Percentiles rank a stretch among this genome's conserved stretches.
These are phyloP conservation scores for Dynastes maya DNA, from an alignment of 2,888 invertebrate genomes.

Conservation along the genomic window DNA sequence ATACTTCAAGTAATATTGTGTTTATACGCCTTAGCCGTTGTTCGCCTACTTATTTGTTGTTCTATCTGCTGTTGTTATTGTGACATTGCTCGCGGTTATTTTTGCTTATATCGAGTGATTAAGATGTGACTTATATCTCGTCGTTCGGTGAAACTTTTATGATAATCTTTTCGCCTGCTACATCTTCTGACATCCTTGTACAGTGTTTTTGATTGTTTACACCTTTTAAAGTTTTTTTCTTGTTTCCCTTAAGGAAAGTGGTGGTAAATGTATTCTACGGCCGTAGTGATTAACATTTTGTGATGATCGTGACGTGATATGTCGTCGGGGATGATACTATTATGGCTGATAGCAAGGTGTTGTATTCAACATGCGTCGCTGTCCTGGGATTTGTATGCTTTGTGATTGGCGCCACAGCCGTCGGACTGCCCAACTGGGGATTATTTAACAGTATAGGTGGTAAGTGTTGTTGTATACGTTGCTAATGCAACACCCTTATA, in stretches of 20 bases:
- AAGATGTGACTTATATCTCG: conserved; percentile 13
- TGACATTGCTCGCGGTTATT: conserved; percentile 19
- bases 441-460: conserved; percentile 76
- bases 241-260: not conserved
- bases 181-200: not conserved
- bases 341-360: conserved; percentile 78
- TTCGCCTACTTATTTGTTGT: not conserved
- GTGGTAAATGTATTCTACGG: not conserved
- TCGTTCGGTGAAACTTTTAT: not conserved
- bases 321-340: conserved; percentile 66
- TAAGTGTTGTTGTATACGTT: conserved; percentile 16
- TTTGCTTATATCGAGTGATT: not conserved
- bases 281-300: conserved; percentile 23
- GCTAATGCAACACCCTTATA: not conserved
- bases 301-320: conserved; percentile 58
- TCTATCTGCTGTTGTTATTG: not conserved
- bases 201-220: not conserved
- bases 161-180: not conserved
- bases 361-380: conserved; percentile 80
- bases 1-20: conserved; percentile 28
- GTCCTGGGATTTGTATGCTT: conserved; percentile 85
- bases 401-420: conserved; percentile 86
- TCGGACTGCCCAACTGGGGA: conserved; percentile 91
- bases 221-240: not conserved
- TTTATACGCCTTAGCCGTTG: conserved; percentile 15